Percentiles rank a stretch among this genome's conserved stretches.
phyloP scores from a whole-genome alignment of 2,797 vertebrate species.

The Taenioides sp. region DNA sequence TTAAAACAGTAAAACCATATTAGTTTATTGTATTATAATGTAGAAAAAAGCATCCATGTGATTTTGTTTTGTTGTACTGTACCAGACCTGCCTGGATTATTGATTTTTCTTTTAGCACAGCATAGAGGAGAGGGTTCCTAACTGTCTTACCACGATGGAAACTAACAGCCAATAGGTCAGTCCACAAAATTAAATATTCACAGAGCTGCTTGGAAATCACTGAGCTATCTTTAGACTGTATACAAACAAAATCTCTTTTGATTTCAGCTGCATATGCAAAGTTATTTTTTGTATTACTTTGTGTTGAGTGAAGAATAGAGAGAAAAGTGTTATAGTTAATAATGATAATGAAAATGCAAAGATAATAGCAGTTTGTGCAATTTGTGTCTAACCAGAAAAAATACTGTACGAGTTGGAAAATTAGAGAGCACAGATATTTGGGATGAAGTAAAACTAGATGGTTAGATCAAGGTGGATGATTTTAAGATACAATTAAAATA shows the following conservation, averaged over 20 bases:
- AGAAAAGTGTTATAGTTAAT: not conserved
- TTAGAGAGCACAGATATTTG: not conserved
- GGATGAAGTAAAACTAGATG: not conserved
- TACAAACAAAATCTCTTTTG: conserved; percentile 12
- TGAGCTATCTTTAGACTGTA: conserved; percentile 7
- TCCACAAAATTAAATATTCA: conserved; percentile 32
- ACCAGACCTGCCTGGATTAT: conserved; percentile 12
- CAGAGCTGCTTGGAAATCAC: conserved; percentile 25
- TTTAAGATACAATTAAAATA: not conserved
- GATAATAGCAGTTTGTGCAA: not conserved
- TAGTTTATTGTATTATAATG: conserved; percentile 17
- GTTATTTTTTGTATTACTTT: not conserved
- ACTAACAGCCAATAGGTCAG: conserved; percentile 7
- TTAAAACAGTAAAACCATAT: conserved; percentile 11
- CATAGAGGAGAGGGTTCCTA: conserved; percentile 16
- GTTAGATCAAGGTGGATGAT: not conserved
- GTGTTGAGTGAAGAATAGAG: not conserved
- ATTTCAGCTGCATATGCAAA: conserved; percentile 3
- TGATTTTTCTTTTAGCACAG: conserved; percentile 41
- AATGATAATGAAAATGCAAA: not conserved
- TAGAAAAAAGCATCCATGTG: conserved; percentile 24
- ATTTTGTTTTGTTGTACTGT: conserved; percentile 24
- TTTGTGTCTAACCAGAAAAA: not conserved
- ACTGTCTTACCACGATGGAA: conserved; percentile 24
- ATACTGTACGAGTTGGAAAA: too few relatives aligned